phyloP scores from a whole-genome alignment of 2,797 vertebrate genomes.

The Lacerta bilineata region DNA sequence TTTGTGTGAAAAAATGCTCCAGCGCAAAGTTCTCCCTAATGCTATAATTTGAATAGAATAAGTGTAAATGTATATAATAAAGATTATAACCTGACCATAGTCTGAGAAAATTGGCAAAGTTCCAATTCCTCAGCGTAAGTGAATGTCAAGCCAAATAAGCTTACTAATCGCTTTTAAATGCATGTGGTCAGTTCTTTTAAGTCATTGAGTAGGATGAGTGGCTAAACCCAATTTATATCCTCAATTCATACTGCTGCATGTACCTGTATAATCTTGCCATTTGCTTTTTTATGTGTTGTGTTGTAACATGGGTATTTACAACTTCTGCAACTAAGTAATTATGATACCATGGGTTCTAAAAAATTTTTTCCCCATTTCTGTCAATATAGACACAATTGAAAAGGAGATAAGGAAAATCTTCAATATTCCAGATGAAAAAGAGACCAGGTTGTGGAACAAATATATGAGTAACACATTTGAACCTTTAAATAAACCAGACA shows the following conservation, averaged over 20 bases:
- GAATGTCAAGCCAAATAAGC: background rate
- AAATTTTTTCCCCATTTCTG: conserved; percentile 48
- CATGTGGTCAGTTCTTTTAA: background rate
- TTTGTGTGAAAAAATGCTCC: background rate
- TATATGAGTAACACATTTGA: conserved; percentile 99
- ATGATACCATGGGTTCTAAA: background rate
- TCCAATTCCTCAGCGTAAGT: background rate
- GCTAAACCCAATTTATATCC: background rate
- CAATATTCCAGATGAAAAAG: conserved; percentile 96
- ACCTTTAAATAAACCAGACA: conserved; percentile 97
- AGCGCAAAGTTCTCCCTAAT: background rate
- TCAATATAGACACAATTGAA: conserved; percentile 92
- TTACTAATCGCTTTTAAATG: background rate
- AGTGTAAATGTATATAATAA: background rate
- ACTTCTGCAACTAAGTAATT: background rate
- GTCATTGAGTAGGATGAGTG: background rate
- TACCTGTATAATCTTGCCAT: background rate
- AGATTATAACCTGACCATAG: background rate
- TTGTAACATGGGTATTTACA: background rate
- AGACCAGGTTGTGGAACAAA: conserved; percentile 98
- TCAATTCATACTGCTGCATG: background rate
- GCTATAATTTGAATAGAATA: background rate
- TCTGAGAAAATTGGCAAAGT: background rate
- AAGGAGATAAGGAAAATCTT: conserved; percentile 98
- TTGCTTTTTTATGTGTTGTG: background rate